Conservation (phyloP, 2,113 vertebrate species). For the Panthera uncia region DNA sequence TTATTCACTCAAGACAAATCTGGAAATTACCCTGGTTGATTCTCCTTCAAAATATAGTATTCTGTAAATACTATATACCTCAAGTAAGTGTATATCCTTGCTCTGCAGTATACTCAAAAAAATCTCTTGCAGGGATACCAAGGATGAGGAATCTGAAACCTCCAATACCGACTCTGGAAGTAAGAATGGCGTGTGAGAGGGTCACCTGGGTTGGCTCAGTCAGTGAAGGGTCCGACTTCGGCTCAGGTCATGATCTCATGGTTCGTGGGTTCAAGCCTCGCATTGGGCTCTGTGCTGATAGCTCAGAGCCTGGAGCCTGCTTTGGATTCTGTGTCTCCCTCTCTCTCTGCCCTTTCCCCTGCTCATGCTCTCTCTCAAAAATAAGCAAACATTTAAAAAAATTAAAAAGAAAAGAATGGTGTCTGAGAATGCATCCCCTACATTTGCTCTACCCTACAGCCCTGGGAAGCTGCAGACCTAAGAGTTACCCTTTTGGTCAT, state of each 20-base stretch:
- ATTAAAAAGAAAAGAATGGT: background rate
- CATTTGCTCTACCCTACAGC: background rate
- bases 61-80: background rate
- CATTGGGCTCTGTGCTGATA: too few relatives aligned
- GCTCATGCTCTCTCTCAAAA: too few relatives aligned
- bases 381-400: too few relatives aligned
- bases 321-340: too few relatives aligned
- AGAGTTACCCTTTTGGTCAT: background rate
- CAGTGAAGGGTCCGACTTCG: too few relatives aligned
- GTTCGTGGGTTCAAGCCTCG: too few relatives aligned
- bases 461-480: background rate
- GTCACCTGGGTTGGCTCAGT: too few relatives aligned
- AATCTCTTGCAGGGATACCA: background rate
- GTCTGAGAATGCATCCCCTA: background rate
- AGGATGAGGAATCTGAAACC: background rate
- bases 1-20: slow-evolving; percentile 45
- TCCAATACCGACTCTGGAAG: background rate
- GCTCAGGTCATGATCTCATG: too few relatives aligned
- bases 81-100: background rate
- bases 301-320: too few relatives aligned
- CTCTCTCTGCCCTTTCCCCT: too few relatives aligned
- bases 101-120: background rate
- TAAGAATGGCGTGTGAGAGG: background rate
- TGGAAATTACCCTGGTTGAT: background rate
- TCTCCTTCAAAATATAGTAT: background rate